A percentile compares a stretch with the other conserved stretches of the same genome.
phyloP scores from a whole-genome alignment of 2,113 vertebrate genomes.

The Tamias sibiricus region DNA sequence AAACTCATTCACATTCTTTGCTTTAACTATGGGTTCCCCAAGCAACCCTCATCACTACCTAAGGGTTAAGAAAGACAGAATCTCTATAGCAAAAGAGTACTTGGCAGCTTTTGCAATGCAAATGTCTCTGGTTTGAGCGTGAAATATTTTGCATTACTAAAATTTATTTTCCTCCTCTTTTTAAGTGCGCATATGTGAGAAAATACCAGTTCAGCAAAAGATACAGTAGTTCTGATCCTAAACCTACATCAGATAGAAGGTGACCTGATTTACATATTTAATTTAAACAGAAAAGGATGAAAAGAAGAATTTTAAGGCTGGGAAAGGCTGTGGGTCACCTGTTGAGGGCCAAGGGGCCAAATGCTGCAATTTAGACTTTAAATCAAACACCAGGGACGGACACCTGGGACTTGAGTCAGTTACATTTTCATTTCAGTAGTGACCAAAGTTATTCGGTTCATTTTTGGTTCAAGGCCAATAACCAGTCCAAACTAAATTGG shows the following conservation, averaged over 20 bases:
- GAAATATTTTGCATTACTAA: constrained; percentile 24
- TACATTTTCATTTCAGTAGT: constrained; percentile 50
- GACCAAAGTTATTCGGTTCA: constrained; percentile 51
- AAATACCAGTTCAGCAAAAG: not conserved
- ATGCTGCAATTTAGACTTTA: constrained; percentile 20
- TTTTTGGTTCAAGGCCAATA: constrained; percentile 41
- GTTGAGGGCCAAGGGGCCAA: not conserved
- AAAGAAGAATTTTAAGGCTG: not conserved
- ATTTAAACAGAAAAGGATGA: not conserved
- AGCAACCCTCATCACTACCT: not conserved
- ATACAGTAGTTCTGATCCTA: not conserved
- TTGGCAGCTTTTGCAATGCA: not conserved
- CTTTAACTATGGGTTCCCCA: not conserved
- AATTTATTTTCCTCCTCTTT: constrained; percentile 26
- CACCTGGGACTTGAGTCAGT: not conserved
- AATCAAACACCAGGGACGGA: constrained; percentile 13
- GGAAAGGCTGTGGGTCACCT: not conserved
- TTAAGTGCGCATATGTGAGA: not conserved
- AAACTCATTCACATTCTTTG: not conserved
- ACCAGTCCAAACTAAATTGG: constrained; percentile 37
- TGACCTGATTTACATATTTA: not conserved
- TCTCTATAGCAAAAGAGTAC: not conserved
- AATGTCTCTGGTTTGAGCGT: not conserved
- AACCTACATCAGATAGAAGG: not conserved
- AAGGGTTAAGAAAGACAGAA: constrained; percentile 10